Evolutionary conservation across 2,797 vertebrate species (phyloP).

Genomic region (Sorex maritimensis): DNA sequence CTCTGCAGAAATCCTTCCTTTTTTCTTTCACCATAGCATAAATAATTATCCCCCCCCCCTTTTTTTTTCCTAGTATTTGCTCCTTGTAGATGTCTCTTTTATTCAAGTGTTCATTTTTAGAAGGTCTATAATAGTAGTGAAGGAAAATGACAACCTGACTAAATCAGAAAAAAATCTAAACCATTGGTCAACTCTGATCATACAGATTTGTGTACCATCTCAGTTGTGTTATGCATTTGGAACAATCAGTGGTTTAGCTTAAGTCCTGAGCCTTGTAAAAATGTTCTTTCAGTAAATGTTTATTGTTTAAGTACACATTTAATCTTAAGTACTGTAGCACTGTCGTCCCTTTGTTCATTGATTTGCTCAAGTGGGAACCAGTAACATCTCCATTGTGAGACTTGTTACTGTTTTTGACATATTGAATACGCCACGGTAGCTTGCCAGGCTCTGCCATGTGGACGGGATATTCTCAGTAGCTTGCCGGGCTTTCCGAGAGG

Average conservation of each 20-base stretch:
- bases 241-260: not conserved
- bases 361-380: too few species aligned
- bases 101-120: constrained; percentile 32
- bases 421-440: too few species aligned
- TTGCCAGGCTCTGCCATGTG: too few species aligned
- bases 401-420: too few species aligned
- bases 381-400: too few species aligned
- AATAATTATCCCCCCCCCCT: not conserved
- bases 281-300: too few species aligned
- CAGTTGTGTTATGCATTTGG: constrained; percentile 44
- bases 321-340: not conserved
- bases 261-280: too few species aligned
- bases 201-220: constrained; percentile 17
- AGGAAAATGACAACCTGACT: constrained; percentile 18
- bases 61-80: constrained; percentile 8
- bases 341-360: too few species aligned
- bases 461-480: too few species aligned
- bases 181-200: not conserved
- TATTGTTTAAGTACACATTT: too few species aligned
- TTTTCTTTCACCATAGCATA: not conserved
- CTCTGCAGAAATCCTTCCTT: not conserved
- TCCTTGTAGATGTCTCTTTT: not conserved
- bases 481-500: too few species aligned
- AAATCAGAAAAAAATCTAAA: not conserved
- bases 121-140: not conserved